These are phyloP conservation scores for Scaptomyza graminum DNA, from an alignment of 1,140 invertebrate species.

Conservation along the genomic window DNA sequence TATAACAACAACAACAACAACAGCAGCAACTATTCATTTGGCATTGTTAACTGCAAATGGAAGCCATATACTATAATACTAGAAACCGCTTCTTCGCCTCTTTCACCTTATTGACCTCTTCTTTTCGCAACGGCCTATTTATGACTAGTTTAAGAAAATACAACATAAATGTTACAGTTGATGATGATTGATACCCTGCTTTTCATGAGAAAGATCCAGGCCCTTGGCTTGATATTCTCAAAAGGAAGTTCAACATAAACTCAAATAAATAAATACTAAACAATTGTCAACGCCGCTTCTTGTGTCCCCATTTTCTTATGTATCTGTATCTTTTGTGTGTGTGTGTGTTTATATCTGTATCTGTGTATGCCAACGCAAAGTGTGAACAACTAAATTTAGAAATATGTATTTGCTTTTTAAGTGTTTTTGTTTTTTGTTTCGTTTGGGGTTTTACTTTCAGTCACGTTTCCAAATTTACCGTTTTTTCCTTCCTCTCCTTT, in stretches of 20 bases:
- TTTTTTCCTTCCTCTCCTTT: not conserved
- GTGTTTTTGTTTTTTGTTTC: constrained; percentile 44
- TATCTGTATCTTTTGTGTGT: constrained; percentile 11
- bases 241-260: not conserved
- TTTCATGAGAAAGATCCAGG: too few relatives aligned
- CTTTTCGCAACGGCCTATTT: constrained; percentile 47
- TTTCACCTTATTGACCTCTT: not conserved
- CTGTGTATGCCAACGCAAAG: constrained; percentile 69
- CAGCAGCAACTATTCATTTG: not conserved
- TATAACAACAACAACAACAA: constrained; percentile 53
- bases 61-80: too few relatives aligned
- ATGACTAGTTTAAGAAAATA: not conserved
- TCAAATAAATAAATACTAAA: not conserved
- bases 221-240: not conserved
- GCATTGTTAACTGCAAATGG: constrained; percentile 41
- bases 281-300: constrained; percentile 45
- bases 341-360: constrained; percentile 31
- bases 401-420: constrained; percentile 50
- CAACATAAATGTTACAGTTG: too few relatives aligned
- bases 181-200: too few relatives aligned
- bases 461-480: not conserved
- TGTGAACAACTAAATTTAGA: constrained; percentile 76
- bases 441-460: constrained; percentile 28
- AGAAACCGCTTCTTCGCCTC: not conserved
- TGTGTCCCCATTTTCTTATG: constrained; percentile 51